phyloP scores from a whole-genome alignment of 1,140 invertebrate species.

The Euura lappo region DNA sequence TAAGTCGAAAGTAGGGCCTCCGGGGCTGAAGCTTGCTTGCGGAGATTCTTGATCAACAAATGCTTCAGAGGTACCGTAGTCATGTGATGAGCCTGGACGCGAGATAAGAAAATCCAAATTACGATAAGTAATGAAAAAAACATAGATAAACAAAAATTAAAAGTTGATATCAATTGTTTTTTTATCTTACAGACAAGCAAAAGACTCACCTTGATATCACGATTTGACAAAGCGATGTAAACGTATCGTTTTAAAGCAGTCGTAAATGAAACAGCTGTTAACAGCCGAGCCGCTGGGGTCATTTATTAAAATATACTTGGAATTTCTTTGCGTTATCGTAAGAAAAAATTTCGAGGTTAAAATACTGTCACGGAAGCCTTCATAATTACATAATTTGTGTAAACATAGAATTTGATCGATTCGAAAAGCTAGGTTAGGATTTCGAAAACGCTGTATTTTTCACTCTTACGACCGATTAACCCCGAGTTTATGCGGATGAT shows the following conservation, averaged over 20 bases:
- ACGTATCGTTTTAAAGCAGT: slow-evolving; percentile 38
- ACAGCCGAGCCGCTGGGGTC: slow-evolving; percentile 41
- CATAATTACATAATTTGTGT: too few species aligned
- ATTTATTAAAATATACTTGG: slow-evolving; percentile 35
- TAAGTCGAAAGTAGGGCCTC: slow-evolving; percentile 37
- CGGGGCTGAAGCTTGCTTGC: slow-evolving; percentile 27
- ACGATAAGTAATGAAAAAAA: too few species aligned
- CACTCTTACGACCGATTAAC: too few species aligned
- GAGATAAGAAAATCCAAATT: neutral
- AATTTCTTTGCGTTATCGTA: too few species aligned
- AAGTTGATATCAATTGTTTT: too few species aligned
- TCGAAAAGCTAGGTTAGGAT: too few species aligned
- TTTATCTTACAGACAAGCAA: slow-evolving; percentile 6
- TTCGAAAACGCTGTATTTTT: too few species aligned
- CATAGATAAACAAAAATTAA: neutral
- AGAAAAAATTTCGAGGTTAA: too few species aligned
- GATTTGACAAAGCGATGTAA: slow-evolving; percentile 30
- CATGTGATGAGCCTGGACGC: slow-evolving; percentile 33
- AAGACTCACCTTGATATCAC: slow-evolving; percentile 41
- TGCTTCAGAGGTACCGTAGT: slow-evolving; percentile 29
- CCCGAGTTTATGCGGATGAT: too few species aligned
- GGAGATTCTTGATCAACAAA: slow-evolving; percentile 34
- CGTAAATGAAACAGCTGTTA: slow-evolving; percentile 38
- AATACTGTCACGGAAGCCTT: too few species aligned
- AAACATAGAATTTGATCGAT: too few species aligned